Evolutionary conservation across 2,113 vertebrate genomes (phyloP).

Genomic region (Mesocricetus auratus): DNA sequence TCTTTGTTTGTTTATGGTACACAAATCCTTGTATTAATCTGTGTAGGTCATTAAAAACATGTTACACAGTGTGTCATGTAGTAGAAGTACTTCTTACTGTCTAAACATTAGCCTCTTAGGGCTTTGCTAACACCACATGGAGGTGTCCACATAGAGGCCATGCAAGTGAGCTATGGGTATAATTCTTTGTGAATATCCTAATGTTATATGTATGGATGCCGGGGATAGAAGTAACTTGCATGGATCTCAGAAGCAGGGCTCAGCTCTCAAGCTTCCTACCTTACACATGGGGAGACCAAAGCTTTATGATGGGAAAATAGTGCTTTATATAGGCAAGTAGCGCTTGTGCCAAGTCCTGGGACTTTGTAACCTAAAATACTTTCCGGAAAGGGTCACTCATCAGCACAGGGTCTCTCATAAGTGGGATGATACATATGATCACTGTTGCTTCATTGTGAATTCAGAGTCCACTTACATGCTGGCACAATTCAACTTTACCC

Average conservation of each 20-base stretch:
- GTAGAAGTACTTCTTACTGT: neutral
- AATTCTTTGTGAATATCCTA: neutral
- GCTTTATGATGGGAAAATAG: neutral
- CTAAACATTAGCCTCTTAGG: neutral
- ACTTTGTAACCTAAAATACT: neutral
- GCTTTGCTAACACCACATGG: neutral
- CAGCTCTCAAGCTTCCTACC: neutral
- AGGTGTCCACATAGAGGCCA: neutral
- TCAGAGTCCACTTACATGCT: neutral
- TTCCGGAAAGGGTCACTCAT: too few relatives aligned
- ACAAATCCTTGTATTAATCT: neutral
- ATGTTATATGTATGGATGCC: neutral
- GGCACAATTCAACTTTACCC: neutral
- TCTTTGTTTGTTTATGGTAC: neutral
- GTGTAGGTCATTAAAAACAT: constrained; percentile 43
- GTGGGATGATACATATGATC: neutral
- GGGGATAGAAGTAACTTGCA: neutral
- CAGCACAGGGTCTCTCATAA: neutral
- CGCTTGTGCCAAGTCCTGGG: neutral
- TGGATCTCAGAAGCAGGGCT: neutral
- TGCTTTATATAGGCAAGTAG: neutral
- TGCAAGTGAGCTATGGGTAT: neutral
- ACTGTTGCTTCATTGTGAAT: neutral
- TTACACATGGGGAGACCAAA: neutral
- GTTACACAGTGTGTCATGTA: neutral